Evolutionary conservation across 2,888 invertebrate species (phyloP), one percentile per base, ranked within the genome.

Genomic region (Drosophila paramelanica): DNA sequence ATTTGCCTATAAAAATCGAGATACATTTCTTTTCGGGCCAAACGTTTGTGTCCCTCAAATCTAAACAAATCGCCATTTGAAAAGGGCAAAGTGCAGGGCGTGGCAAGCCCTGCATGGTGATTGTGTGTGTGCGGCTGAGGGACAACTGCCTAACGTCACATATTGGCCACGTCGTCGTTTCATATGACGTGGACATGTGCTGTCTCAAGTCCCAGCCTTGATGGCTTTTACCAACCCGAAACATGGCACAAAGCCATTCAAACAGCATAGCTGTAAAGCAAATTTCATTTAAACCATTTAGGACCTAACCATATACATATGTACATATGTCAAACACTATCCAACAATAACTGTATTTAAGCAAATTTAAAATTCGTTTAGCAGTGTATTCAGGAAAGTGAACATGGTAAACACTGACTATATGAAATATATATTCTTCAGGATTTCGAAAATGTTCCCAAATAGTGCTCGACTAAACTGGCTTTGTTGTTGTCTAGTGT

Each of bases 21-120:
- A 52, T 56, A 50, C 56, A 64, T 66, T 45, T 69, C 78, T 65
- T 59, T 58, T 68, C 42, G 46, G 62, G 45, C 67, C 65, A 59
- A 65, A 70, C 69, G 64, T 43, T 67, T 67, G 65, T 64, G 53
- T 51, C 45, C 41, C 45, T 43, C 27, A 33, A 64, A 73, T 25
- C 27, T 55, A 67, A 74, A 53, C 70, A 80, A 75, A 70, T 57
- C 49, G 67, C 55, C 67, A 47, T 42, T 67, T 58, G 36, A 47
- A 65, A 80, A 68, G 71, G 75, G 59, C 66, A 62, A 67, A 77
- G 45, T 53, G 57, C 38, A 23, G 38, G 27, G 46, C 10, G 11
- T 51, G 25, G 17, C 11, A 27, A 3, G 7, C 13, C 10, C 8
- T n/a, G 39, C 8, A 7, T 11, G 17, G 11, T 14, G 46, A 8